Evolutionary conservation across 2,888 invertebrate species (phyloP).

Genomic region (Endomychus coccineus): DNA sequence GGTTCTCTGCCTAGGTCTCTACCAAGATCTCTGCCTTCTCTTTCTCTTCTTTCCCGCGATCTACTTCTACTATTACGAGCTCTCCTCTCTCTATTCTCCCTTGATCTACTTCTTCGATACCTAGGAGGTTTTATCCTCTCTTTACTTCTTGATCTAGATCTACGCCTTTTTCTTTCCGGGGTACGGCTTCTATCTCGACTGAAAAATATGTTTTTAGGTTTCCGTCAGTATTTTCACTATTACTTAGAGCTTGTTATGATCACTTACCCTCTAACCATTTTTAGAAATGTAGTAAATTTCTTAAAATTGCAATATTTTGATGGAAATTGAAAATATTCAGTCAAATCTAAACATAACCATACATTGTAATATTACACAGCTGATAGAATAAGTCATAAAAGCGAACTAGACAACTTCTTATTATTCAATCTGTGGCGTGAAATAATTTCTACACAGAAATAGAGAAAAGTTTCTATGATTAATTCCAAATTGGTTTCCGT

Average conservation of each 20-base stretch:
- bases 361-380: too few species aligned
- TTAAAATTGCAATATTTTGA: too few species aligned
- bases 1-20: conserved; percentile 28
- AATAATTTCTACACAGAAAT: too few species aligned
- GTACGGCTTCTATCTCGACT: conserved; percentile 36
- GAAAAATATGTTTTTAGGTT: conserved; percentile 8
- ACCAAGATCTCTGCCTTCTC: conserved; percentile 34
- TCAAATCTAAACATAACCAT: too few species aligned
- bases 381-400: too few species aligned
- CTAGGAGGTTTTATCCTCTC: conserved; percentile 51
- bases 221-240: conserved; percentile 1
- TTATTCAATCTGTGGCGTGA: too few species aligned
- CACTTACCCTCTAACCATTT: conserved; percentile 6
- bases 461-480: too few species aligned
- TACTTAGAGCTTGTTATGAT: conserved; percentile 5
- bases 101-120: conserved; percentile 59
- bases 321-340: too few species aligned
- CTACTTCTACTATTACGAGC: conserved; percentile 30
- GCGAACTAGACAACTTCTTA: too few species aligned
- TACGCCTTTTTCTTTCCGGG: conserved; percentile 35
- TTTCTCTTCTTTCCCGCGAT: conserved; percentile 32
- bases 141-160: conserved; percentile 30
- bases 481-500: too few species aligned
- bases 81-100: conserved; percentile 45
- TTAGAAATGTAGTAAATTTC: neutral